Base-by-base conservation (phyloP, 2,888 invertebrate genomes). In the Oegoconia quadripuncta region DNA sequence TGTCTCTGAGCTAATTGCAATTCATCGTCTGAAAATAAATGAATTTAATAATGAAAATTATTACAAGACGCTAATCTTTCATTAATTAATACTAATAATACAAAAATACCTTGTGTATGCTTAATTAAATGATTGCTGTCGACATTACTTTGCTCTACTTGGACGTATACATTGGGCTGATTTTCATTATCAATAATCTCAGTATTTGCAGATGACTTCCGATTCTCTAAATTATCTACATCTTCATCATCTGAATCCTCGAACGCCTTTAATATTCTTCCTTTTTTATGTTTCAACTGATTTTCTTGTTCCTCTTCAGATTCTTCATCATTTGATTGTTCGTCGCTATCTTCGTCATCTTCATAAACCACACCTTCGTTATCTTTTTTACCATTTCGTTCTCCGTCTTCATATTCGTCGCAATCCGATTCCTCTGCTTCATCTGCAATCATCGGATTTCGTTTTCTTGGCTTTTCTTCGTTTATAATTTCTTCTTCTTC, bases 391-490 rank as follows among this genome's bases (percentile, higher is more conserved):
- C 34, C 39, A 23, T 51, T 36, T 22, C 6, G 29, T 18, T 17
- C 60, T 13, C 57, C 52, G 11, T 50, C 46, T 33, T 66, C 58
- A 18, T 65, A 65, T 40, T 77, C 69, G 30, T 81, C 82, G 42
- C 74, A 71, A 30, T 86, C 82, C 4, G 88, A 80, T 51, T 83
- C 88, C 46, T 87, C 87, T 28, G 90, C 90, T 52, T 89, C 89
- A 42, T 88, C 82, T 39, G 81, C 79, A 38, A 87, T 47, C 65
- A 84, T 72, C 16, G 76, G 70, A 41, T 84, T 86, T 17, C 64
- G 65, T 45, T 81, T 82, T 37, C 70, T 74, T 7, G 78, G 74
- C 35, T 83, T 83, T 37, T 81, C 77, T 48, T 68, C 63, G 34
- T 70, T 55, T 46, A 83, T 78, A 44, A 72, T 55, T 48, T 55